Conservation (phyloP, 2,113 vertebrate genomes). For the Passer domesticus region DNA sequence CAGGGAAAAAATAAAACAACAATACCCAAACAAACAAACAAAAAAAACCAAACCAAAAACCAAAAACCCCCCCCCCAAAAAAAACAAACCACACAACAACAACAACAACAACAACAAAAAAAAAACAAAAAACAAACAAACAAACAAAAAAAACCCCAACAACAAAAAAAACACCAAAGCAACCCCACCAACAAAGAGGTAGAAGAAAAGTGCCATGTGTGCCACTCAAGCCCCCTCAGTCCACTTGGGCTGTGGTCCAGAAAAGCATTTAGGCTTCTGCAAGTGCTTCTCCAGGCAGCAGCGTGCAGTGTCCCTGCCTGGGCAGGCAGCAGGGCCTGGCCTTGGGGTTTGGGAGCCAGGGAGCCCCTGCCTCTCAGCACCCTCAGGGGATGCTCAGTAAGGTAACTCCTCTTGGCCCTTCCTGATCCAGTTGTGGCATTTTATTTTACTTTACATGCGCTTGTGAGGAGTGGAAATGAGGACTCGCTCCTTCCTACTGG, state of each 20-base stretch:
- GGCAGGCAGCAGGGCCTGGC: background rate
- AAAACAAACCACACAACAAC: too few relatives aligned
- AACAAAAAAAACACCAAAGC: too few relatives aligned
- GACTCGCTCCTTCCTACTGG: background rate
- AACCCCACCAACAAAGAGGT: background rate
- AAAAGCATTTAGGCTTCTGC: background rate
- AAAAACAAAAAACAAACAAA: background rate
- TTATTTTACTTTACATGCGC: background rate
- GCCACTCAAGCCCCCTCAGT: background rate
- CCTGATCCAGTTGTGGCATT: background rate
- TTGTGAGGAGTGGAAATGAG: background rate
- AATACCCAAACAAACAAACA: background rate
- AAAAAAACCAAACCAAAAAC: too few relatives aligned
- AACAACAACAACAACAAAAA: too few relatives aligned
- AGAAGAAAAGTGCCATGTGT: background rate
- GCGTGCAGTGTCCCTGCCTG: background rate
- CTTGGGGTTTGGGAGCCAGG: background rate
- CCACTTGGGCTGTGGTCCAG: background rate
- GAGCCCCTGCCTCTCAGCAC: background rate
- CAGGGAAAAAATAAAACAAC: background rate
- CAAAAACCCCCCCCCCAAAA: too few relatives aligned
- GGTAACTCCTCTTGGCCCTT: background rate
- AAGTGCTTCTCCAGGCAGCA: rapidly evolving
- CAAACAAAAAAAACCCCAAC: background rate
- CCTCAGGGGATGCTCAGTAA: background rate